Evolutionary conservation across 1,140 invertebrate genomes (phyloP), one percentile per base, ranked within the genome.

Genomic region (Vanessa tameamea): DNA sequence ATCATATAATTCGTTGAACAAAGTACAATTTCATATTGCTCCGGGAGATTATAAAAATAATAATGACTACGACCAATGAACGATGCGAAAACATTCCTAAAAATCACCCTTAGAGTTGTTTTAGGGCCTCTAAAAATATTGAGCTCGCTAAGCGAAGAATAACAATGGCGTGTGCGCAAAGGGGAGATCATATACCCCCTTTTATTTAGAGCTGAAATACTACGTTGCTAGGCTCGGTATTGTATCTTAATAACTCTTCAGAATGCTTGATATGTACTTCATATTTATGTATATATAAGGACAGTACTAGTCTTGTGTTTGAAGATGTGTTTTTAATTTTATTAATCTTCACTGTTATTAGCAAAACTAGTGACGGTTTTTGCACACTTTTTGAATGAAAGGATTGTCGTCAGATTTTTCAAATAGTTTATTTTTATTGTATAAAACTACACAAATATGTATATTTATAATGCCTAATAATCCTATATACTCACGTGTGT

Each of bases 51-150:
- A 82, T 72, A 80, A 84, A 82, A 78, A 86, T 86, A 86, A 85
- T 82, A 85, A 20, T n/a, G 37, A 69, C 53, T 57, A 23, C 72
- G 66, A 72, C 67, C 83, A 85, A 88, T 87, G 85, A 84, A 81
- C 76, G 70, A 73, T 63, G 47, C 71, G 82, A 86, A 86, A 87
- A 88, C 81, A 89, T 71, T 48, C 59, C 64, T 77, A 77, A 85
- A 84, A 82, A 83, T 82, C 81, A 73, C 70, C 77, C 78, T 70
- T 57, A 47, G 53, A 85, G 82, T 89, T 89, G 81, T 86, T 87
- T 89, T 87, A 88, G 86, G 86, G 76, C 76, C 81, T 85, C 65
- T 53, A 69, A 89, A 87, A 89, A 89, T 87, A 87, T 87, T 87
- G 82, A 78, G 77, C 76, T 74, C 80, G 61, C 75, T 88, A 82